These are phyloP conservation scores for Agonopterix arenella DNA, from an alignment of 2,888 invertebrate species.

Conservation along the genomic window DNA sequence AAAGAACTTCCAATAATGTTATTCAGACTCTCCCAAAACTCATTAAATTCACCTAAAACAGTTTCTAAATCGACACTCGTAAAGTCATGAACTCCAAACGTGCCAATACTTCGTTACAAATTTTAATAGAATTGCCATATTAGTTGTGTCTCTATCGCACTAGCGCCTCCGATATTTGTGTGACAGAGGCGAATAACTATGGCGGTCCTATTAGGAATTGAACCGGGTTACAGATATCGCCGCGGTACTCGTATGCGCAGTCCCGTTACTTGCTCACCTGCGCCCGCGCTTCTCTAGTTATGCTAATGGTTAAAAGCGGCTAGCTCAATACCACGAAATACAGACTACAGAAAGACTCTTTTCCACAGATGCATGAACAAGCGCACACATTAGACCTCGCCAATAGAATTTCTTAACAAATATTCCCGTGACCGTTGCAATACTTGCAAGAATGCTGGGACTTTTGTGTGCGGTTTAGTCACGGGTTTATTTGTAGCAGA, in stretches of 20 bases:
- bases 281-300: slow-evolving; percentile 69
- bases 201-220: slow-evolving; percentile 9
- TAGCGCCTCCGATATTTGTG: slow-evolving; percentile 1
- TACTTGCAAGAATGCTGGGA: no score
- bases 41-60: slow-evolving; percentile 26
- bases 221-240: slow-evolving; percentile 36
- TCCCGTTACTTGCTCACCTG: slow-evolving; percentile 72
- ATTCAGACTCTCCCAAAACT: slow-evolving; percentile 31
- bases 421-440: no score
- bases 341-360: no score
- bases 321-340: slow-evolving; percentile 21
- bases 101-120: background rate
- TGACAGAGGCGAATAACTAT: slow-evolving; percentile 2
- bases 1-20: slow-evolving; percentile 6
- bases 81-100: slow-evolving; percentile 46
- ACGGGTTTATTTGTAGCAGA: no score
- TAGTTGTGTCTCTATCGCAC: slow-evolving; percentile 11
- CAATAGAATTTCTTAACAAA: no score
- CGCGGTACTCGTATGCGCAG: slow-evolving; percentile 43
- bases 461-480: no score
- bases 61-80: slow-evolving; percentile 30
- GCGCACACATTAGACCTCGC: no score
- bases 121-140: slow-evolving; percentile 2
- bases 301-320: slow-evolving; percentile 62
- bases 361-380: no score